These are phyloP conservation scores for Celastrina argiolus DNA, from an alignment of 2,888 invertebrate species.

Conservation along the genomic window DNA sequence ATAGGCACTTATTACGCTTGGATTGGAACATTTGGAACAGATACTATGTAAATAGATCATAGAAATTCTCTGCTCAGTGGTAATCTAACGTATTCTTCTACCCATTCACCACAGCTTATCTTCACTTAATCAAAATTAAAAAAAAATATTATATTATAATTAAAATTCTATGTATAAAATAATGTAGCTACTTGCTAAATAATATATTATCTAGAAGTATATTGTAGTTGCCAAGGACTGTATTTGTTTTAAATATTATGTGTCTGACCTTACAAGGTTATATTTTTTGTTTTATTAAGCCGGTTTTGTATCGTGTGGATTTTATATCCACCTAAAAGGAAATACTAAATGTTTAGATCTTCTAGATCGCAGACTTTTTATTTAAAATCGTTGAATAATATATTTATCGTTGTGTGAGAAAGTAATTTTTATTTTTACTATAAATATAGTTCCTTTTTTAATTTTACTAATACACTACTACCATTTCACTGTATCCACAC, in stretches of 20 bases:
- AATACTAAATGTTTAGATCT: background rate
- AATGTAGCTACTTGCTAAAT: too few relatives aligned
- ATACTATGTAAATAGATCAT: too few relatives aligned
- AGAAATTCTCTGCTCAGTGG: too few relatives aligned
- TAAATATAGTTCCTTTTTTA: too few relatives aligned
- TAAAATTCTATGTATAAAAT: background rate
- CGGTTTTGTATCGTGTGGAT: background rate
- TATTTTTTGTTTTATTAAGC: conserved; percentile 9
- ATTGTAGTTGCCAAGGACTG: background rate
- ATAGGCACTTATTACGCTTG: too few relatives aligned
- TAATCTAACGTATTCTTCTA: too few relatives aligned
- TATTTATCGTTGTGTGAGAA: too few relatives aligned
- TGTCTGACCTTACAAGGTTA: conserved; percentile 11
- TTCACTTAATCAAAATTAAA: background rate
- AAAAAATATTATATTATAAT: background rate
- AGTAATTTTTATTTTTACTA: too few relatives aligned
- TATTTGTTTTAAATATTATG: background rate
- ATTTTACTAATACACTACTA: too few relatives aligned
- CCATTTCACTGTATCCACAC: too few relatives aligned
- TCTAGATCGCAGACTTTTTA: background rate
- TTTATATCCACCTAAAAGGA: background rate
- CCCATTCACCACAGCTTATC: too few relatives aligned
- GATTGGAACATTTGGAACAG: too few relatives aligned
- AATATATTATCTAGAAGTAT: background rate
- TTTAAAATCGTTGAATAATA: background rate